Percentiles rank a stretch among this genome's conserved stretches.
Evolutionary conservation across 30 jellyfish, hydroid and myxozoan species (phyloP).

Genomic region (Mastigias papua): DNA sequence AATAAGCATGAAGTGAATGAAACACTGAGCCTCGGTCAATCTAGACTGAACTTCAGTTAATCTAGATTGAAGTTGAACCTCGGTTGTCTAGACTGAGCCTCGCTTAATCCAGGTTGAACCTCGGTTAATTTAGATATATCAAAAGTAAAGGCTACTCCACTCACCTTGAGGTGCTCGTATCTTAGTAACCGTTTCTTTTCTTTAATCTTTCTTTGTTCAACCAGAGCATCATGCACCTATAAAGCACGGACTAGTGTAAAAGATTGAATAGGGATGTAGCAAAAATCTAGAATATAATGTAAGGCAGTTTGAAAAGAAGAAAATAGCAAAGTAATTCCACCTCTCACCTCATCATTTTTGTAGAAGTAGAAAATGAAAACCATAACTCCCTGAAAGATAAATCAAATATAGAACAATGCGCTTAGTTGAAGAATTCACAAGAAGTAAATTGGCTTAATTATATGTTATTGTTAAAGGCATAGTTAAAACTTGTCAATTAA

Average conservation of each 20-base stretch:
- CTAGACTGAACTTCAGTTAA: no score
- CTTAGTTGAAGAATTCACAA: neutral
- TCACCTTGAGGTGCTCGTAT: conserved; percentile 84
- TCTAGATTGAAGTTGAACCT: no score
- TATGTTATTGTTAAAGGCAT: no score
- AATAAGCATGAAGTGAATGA: no score
- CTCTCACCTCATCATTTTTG: conserved; percentile 85
- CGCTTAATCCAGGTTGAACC: no score
- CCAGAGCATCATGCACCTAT: conserved; percentile 84
- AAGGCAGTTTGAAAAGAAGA: no score
- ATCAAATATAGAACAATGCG: neutral
- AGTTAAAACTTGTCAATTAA: no score
- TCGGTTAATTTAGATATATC: neutral
- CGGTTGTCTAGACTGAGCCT: no score
- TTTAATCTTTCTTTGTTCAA: conserved; percentile 76
- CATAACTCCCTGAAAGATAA: conserved; percentile 66
- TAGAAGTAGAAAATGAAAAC: conserved; percentile 89
- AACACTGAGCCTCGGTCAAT: no score
- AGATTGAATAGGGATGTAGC: no score
- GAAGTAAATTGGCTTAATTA: no score
- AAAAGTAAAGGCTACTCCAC: neutral
- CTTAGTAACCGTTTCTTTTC: conserved; percentile 67
- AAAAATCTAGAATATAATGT: no score
- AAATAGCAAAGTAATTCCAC: neutral
- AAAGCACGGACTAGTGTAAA: neutral